Evolutionary conservation across 2,113 vertebrate species (phyloP).

Genomic region (Typhlomys cinereus): DNA sequence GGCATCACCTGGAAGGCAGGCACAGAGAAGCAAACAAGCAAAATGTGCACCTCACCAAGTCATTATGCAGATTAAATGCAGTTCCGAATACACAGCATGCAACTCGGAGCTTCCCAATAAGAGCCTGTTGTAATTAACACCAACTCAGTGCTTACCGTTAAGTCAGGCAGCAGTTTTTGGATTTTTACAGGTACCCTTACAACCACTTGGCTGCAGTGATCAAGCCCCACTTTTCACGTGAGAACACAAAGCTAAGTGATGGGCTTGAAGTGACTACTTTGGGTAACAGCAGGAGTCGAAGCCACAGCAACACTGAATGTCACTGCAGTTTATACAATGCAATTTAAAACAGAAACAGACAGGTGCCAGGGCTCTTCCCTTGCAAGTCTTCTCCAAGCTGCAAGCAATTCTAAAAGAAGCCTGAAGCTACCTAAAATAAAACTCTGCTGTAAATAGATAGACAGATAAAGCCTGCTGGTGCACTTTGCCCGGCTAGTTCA

Average conservation of each 20-base stretch:
- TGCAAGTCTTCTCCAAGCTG: background rate
- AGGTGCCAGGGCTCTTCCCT: conserved; percentile 43
- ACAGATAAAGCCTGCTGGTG: background rate
- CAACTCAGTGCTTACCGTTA: background rate
- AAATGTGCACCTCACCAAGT: background rate
- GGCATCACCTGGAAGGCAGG: conserved; percentile 10
- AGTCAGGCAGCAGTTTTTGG: background rate
- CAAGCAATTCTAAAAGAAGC: conserved; percentile 27
- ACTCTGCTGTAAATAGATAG: background rate
- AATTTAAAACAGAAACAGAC: conserved; percentile 39
- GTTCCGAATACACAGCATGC: background rate
- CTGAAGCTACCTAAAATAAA: conserved; percentile 58
- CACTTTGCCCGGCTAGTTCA: conserved; percentile 41
- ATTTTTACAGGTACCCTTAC: background rate
- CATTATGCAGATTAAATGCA: conserved; percentile 15
- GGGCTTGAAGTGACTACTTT: background rate
- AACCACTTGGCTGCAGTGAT: background rate
- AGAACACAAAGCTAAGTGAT: background rate
- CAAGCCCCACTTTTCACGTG: conserved; percentile 2
- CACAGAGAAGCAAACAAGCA: background rate
- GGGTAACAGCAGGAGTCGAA: background rate
- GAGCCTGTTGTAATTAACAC: conserved; percentile 12
- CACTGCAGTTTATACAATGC: background rate
- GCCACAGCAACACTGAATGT: background rate
- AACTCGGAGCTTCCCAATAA: background rate